A percentile compares a stretch with the other conserved stretches of the same genome.
Conservation (phyloP, 2,113 vertebrate genomes). For the Polyodon spathula region DNA sequence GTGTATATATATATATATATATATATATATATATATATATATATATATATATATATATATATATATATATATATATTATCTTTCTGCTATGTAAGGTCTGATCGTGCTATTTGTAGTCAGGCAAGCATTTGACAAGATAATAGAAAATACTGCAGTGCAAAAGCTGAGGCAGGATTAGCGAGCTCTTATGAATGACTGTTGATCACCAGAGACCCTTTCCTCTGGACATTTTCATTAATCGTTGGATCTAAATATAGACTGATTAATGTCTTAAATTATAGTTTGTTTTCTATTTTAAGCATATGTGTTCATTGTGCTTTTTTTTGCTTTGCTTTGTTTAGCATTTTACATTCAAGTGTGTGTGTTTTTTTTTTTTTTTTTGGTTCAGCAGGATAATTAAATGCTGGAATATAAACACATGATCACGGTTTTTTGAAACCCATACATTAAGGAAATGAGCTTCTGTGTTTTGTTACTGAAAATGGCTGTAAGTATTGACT, state of each 20-base stretch:
- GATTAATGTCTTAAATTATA: slow-evolving; percentile 15
- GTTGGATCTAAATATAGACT: slow-evolving; percentile 26
- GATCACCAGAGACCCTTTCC: slow-evolving; percentile 61
- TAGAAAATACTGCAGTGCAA: slow-evolving; percentile 74
- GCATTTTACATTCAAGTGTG: slow-evolving; percentile 14
- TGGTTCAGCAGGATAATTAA: slow-evolving; percentile 27
- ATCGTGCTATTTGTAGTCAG: slow-evolving; percentile 77
- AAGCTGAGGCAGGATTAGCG: slow-evolving; percentile 72
- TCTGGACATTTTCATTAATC: slow-evolving; percentile 66
- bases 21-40: too few species aligned
- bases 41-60: too few species aligned
- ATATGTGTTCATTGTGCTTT: slow-evolving; percentile 10
- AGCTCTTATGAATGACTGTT: slow-evolving; percentile 71
- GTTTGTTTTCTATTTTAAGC: slow-evolving; percentile 31
- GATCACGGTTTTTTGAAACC: too few species aligned
- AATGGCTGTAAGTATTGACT: too few species aligned
- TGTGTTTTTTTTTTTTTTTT: too few species aligned
- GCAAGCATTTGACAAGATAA: slow-evolving; percentile 57
- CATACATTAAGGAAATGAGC: not conserved
- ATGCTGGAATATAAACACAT: slow-evolving; percentile 11
- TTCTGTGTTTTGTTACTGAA: not conserved
- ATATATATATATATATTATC: slow-evolving; percentile 18
- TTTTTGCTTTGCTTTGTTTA: not conserved
- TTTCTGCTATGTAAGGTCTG: slow-evolving; percentile 27
- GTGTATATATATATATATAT: too few species aligned